These are phyloP conservation scores for Echiichthys vipera DNA, from an alignment of 2,797 vertebrate genomes.

Conservation along the genomic window DNA sequence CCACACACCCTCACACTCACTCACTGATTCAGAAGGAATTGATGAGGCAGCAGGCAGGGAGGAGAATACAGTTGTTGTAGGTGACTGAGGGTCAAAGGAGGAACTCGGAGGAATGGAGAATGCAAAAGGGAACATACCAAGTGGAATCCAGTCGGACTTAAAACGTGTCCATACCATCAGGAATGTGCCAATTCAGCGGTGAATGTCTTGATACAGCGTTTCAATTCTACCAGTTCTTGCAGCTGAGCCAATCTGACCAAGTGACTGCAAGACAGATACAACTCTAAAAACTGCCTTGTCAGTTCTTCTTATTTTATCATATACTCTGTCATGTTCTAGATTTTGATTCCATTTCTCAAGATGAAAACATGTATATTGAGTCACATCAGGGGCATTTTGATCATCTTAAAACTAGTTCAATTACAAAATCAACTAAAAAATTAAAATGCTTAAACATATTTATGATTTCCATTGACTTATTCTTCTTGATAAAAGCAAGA, in stretches of 20 bases:
- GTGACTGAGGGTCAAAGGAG: not conserved
- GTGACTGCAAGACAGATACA: not conserved
- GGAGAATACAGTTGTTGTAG: not conserved
- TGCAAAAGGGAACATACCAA: not conserved
- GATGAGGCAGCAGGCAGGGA: not conserved
- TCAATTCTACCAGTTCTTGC: not conserved
- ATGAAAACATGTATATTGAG: not conserved
- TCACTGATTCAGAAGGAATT: conserved; percentile 16
- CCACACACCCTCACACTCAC: not conserved
- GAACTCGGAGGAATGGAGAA: too few species aligned
- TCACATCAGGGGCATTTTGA: not conserved
- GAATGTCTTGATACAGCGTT: not conserved
- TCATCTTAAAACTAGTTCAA: not conserved
- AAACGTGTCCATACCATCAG: not conserved
- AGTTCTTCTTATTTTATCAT: not conserved
- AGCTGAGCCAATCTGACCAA: not conserved
- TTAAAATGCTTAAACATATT: not conserved
- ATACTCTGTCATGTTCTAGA: not conserved
- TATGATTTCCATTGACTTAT: conserved; percentile 16
- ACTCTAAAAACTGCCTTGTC: not conserved
- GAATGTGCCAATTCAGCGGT: not conserved
- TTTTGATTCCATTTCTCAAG: not conserved
- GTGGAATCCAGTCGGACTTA: not conserved
- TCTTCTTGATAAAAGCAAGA: conserved; percentile 49
- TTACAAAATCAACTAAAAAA: not conserved